A percentile compares a stretch with the other conserved stretches of the same genome.
phyloP scores from a whole-genome alignment of 2,888 invertebrate genomes.

The Mythimna albipuncta region DNA sequence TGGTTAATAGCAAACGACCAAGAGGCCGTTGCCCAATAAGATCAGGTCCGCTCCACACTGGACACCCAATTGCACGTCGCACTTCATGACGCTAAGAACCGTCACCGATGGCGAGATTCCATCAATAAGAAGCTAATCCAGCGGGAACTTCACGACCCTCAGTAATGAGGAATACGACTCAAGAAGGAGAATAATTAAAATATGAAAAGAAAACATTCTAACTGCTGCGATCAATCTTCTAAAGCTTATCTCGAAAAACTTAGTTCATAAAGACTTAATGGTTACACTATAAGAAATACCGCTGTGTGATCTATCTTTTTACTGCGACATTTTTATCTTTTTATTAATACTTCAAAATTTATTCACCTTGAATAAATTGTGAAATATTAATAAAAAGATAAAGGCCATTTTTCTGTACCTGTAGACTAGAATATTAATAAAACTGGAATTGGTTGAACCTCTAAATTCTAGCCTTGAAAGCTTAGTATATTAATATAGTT shows the following conservation, averaged over 20 bases:
- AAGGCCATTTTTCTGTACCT: slow-evolving; percentile 5
- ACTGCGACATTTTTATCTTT: slow-evolving; percentile 4
- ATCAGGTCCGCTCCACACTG: no score
- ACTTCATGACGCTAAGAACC: no score
- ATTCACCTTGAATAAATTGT: slow-evolving; percentile 1
- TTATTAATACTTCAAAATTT: slow-evolving; percentile 2
- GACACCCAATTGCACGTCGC: no score
- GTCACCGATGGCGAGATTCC: no score
- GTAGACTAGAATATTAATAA: background rate
- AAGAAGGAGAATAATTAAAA: background rate
- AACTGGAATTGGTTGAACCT: background rate
- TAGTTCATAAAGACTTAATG: slow-evolving; percentile 8
- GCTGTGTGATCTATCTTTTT: slow-evolving; percentile 9
- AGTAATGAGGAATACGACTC: no score
- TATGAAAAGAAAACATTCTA: background rate
- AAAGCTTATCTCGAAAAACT: slow-evolving; percentile 3
- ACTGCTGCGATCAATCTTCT: slow-evolving; percentile 29
- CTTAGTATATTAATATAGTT: slow-evolving; percentile 2
- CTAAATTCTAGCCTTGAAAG: background rate
- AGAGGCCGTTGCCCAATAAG: no score
- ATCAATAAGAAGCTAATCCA: no score
- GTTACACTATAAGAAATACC: background rate
- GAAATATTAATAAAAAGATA: no score
- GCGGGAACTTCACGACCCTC: no score
- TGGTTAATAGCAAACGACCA: no score